Evolutionary conservation across 2,888 invertebrate species (phyloP).

Genomic region (Mythimna pallens): DNA sequence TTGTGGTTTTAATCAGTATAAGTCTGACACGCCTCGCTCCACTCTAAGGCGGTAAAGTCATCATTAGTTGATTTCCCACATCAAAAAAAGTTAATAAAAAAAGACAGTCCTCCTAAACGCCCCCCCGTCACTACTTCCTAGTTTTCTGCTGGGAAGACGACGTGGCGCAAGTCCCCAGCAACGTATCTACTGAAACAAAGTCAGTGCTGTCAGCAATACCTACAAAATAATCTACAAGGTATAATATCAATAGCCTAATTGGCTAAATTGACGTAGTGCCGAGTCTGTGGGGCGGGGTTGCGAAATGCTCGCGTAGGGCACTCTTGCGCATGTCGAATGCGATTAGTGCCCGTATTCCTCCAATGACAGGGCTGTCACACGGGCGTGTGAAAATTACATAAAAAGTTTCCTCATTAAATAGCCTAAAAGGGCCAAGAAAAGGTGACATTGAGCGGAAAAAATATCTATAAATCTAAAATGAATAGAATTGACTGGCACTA

Average conservation of each 20-base stretch:
- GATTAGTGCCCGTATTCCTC: conserved; percentile 64
- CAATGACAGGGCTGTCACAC: conserved; percentile 48
- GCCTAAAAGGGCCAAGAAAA: background rate
- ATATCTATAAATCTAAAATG: background rate
- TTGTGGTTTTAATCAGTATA: too few relatives aligned
- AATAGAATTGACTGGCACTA: too few relatives aligned
- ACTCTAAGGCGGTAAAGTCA: too few relatives aligned
- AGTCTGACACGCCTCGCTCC: too few relatives aligned
- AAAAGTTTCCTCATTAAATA: background rate
- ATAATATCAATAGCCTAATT: conserved; percentile 32
- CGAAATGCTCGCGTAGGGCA: conserved; percentile 57
- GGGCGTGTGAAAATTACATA: background rate
- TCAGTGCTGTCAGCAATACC: conserved; percentile 10
- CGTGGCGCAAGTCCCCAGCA: background rate
- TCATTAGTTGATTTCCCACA: too few relatives aligned
- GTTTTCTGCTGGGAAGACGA: too few relatives aligned
- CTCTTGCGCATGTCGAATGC: conserved; percentile 63
- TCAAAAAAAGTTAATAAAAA: too few relatives aligned
- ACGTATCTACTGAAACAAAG: background rate
- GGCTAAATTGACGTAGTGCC: conserved; percentile 39
- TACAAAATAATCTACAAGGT: conserved; percentile 9
- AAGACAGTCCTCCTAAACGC: too few relatives aligned
- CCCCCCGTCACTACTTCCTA: too few relatives aligned
- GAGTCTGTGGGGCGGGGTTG: conserved; percentile 53
- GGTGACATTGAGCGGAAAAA: background rate